Evolutionary conservation across 2,797 vertebrate genomes (phyloP).

Genomic region (Hydrolagus colliei): DNA sequence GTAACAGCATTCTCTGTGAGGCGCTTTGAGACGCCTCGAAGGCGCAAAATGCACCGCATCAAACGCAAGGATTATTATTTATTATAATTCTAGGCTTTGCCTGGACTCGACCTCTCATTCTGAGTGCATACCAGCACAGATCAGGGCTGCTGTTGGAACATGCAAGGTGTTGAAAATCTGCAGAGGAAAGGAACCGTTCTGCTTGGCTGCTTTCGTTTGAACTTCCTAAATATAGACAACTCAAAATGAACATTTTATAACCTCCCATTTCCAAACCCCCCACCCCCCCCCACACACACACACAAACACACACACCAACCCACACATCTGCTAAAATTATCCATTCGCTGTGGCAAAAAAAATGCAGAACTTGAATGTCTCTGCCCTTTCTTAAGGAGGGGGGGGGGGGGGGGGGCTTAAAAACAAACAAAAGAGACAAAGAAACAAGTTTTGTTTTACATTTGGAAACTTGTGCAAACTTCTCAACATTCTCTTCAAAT

Average conservation of each 20-base stretch:
- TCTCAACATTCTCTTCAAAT: background rate
- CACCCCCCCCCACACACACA: no score
- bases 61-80: no score
- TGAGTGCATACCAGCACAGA: slow-evolving; percentile 71
- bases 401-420: background rate
- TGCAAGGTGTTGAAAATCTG: slow-evolving; percentile 53
- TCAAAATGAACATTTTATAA: background rate
- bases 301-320: no score
- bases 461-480: background rate
- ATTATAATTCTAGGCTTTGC: background rate
- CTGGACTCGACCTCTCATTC: background rate
- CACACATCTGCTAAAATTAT: background rate
- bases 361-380: background rate
- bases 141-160: slow-evolving; percentile 79
- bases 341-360: background rate
- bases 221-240: background rate
- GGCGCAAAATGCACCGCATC: no score
- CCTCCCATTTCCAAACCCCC: background rate
- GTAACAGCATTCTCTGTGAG: no score
- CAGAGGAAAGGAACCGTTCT: background rate
- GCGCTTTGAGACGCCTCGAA: no score
- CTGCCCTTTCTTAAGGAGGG: background rate
- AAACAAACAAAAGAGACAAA: background rate
- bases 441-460: background rate
- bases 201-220: background rate